Evolutionary conservation across 2,888 invertebrate genomes (phyloP).

Genomic region (Zaprionus bogoriensis): DNA sequence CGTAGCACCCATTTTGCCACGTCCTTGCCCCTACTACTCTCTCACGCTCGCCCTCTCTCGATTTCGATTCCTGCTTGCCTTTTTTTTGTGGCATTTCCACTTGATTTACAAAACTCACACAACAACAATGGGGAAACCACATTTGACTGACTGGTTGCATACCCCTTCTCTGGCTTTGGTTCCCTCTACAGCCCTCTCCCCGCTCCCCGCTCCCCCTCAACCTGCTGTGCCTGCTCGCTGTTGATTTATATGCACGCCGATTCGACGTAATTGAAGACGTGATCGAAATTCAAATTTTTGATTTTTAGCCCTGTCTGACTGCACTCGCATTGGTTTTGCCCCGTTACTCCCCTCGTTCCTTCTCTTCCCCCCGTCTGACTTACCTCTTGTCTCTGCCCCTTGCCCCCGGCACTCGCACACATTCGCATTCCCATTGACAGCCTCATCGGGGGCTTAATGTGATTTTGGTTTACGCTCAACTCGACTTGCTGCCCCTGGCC

Average conservation of each 20-base stretch:
- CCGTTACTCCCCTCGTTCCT: accelerated
- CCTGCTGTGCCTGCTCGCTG: constrained; percentile 35
- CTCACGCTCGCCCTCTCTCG: background rate
- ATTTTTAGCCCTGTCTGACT: constrained; percentile 67
- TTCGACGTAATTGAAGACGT: constrained; percentile 78
- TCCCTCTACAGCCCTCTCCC: background rate
- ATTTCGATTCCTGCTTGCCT: constrained; percentile 7
- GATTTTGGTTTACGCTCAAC: constrained; percentile 60
- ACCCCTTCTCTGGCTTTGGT: background rate
- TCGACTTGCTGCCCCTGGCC: background rate
- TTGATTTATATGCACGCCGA: constrained; percentile 78
- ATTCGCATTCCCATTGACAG: constrained; percentile 16
- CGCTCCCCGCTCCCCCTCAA: background rate
- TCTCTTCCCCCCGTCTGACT: background rate
- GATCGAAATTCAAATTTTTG: constrained; percentile 78
- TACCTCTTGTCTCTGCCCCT: background rate
- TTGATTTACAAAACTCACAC: constrained; percentile 75
- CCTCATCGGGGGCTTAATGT: constrained; percentile 54
- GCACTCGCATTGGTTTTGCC: constrained; percentile 49
- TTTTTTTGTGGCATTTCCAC: constrained; percentile 66
- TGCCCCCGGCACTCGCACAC: constrained; percentile 8
- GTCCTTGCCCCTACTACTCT: background rate
- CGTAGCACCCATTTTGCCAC: background rate
- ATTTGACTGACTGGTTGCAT: constrained; percentile 60
- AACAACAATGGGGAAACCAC: constrained; percentile 60